A percentile compares a stretch with the other conserved stretches of the same genome.
These are phyloP conservation scores for Rhyacophila brunnea DNA, from an alignment of 1,140 invertebrate genomes.

Conservation along the genomic window DNA sequence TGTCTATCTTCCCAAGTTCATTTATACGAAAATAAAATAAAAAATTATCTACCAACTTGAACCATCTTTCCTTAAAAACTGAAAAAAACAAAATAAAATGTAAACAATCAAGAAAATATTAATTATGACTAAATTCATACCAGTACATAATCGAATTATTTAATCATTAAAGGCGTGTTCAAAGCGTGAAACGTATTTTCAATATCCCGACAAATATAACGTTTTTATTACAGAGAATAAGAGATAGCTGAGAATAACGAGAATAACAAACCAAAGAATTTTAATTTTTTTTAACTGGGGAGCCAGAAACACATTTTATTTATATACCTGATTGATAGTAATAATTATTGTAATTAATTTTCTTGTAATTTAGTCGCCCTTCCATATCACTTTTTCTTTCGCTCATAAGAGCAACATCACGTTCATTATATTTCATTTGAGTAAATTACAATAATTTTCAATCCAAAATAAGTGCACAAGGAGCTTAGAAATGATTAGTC, in stretches of 20 bases:
- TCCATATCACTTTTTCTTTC: conserved; percentile 59
- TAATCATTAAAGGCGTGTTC: too few species aligned
- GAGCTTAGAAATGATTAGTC: too few species aligned
- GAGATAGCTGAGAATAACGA: not conserved
- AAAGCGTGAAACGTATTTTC: too few species aligned
- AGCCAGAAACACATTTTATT: not conserved
- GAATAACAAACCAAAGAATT: not conserved
- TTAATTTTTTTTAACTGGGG: not conserved
- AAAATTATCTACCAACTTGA: conserved; percentile 67
- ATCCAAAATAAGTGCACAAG: too few species aligned
- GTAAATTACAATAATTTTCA: not conserved
- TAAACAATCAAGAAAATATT: conserved; percentile 1
- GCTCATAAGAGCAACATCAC: conserved; percentile 60
- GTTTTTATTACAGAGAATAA: too few species aligned
- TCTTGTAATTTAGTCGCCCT: conserved; percentile 66
- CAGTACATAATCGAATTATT: too few species aligned
- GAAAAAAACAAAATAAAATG: conserved; percentile 31
- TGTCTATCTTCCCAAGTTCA: conserved; percentile 65
- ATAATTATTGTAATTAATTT: conserved; percentile 57
- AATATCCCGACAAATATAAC: too few species aligned
- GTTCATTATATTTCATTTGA: conserved; percentile 66
- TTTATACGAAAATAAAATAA: conserved; percentile 73
- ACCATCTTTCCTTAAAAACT: conserved; percentile 71
- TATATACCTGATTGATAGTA: conserved; percentile 47
- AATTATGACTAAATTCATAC: conserved; percentile 1